Evolutionary conservation across 1,140 invertebrate genomes (phyloP), one percentile per base, ranked within the genome.

Genomic region (Eurosta solidaginis): DNA sequence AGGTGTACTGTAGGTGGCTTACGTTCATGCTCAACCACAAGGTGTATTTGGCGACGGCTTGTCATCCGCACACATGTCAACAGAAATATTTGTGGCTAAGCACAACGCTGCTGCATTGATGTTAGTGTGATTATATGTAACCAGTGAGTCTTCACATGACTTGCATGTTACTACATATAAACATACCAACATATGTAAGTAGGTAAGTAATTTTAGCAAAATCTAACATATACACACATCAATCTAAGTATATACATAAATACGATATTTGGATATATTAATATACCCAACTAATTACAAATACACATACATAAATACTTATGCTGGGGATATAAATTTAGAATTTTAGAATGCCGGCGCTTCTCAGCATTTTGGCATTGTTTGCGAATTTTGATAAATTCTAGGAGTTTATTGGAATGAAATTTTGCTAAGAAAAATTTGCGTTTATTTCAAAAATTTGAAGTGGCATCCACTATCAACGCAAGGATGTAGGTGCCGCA

Each of bases 301-400:
- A 20, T 14, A 63, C 12, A 63, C 29, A 63, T 36, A 68, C 29
- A 10, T 10, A 40, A 5, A 68, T 40, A 68, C 17, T 36, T 10
- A 29, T 20, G 20, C n/a, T n/a, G n/a, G n/a, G 17, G 6, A 40
- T 20, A 12, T 29, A 9, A 0, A n/a, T n/a, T n/a, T n/a, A n/a
- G 59, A 40, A 68, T 68, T 68, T 68, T 68, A 40, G n/a, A 29
- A 29, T 68, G 40, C 27, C 29, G 42, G 74, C 47, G 74, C 47
- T 75, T 75, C 74, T 47, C 42, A 17, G 44, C 47, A 20, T 27
- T 45, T 25, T 45, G 10, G 20, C 42, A 75, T 75, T 75, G 74
- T 75, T 75, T 27, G 74, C 74, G 44, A 75, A 75, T 75, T 75
- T 75, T 75, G 74, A 40, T 45, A 68, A 68, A 68, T 68, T 68